Evolutionary conservation across 2,113 vertebrate genomes (phyloP).

Genomic region (Phalacrocorax pelagicus): DNA sequence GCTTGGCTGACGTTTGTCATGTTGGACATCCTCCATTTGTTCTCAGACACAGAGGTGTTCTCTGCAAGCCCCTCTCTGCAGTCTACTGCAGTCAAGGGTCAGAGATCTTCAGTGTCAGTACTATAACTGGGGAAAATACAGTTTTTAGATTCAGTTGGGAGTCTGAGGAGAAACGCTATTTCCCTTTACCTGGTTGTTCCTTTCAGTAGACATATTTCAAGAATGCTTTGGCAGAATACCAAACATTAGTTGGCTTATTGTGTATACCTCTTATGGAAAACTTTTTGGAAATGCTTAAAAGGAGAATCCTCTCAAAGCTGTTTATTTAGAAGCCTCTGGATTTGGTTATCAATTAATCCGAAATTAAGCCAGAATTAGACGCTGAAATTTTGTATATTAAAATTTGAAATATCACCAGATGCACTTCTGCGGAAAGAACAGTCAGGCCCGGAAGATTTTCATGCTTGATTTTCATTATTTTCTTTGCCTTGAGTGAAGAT

Average conservation of each 20-base stretch:
- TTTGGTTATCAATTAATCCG: conserved; percentile 16
- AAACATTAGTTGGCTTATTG: background rate
- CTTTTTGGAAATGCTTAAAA: conserved; percentile 23
- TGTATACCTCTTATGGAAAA: background rate
- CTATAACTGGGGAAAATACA: background rate
- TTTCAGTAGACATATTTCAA: background rate
- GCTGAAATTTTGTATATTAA: background rate
- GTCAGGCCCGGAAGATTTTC: background rate
- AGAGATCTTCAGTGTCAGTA: background rate
- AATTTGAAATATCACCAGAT: conserved; percentile 6
- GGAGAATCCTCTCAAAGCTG: background rate
- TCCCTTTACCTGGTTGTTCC: background rate
- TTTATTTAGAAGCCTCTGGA: background rate
- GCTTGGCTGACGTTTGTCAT: background rate
- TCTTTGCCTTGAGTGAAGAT: background rate
- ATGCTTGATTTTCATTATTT: background rate
- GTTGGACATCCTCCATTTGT: background rate
- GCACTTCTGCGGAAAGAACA: background rate
- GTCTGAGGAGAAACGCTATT: background rate
- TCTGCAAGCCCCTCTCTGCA: background rate
- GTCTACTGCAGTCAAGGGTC: background rate
- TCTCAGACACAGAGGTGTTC: background rate
- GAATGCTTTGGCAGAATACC: background rate
- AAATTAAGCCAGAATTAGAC: background rate
- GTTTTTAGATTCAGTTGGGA: background rate